Percentiles rank a stretch among this genome's conserved stretches.
phyloP scores from a whole-genome alignment of 2,888 invertebrate species.

The Sminthurides aquaticus region DNA sequence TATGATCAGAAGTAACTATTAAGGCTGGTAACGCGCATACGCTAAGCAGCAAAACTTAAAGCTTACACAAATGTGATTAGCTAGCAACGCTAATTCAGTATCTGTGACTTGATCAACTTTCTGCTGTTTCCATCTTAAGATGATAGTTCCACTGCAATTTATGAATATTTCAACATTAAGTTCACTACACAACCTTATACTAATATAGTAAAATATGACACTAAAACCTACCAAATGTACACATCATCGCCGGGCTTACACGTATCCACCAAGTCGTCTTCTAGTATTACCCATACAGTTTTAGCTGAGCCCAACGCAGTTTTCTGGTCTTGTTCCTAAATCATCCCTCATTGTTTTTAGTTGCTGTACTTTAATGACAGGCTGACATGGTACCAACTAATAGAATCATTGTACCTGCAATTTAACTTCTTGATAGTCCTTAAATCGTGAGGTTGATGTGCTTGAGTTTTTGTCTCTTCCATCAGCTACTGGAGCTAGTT shows the following conservation, averaged over 20 bases:
- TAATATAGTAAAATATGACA: constrained; percentile 12
- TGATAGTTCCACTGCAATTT: constrained; percentile 62
- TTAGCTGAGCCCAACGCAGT: constrained; percentile 64
- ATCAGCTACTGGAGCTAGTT: constrained; percentile 52
- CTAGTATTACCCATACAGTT: constrained; percentile 67
- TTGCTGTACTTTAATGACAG: no score
- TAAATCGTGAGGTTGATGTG: constrained; percentile 52
- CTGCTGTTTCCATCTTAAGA: constrained; percentile 64
- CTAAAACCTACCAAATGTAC: constrained; percentile 60
- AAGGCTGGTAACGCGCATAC: background rate
- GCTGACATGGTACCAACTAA: no score
- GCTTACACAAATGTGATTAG: constrained; percentile 58
- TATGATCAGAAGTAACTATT: constrained; percentile 1
- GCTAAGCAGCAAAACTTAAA: constrained; percentile 41
- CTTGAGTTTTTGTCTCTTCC: background rate
- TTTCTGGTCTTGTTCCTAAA: constrained; percentile 71
- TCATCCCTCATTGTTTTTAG: no score
- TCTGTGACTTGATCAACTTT: constrained; percentile 57
- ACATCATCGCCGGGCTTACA: constrained; percentile 87
- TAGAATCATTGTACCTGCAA: constrained; percentile 69
- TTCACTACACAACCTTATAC: no score
- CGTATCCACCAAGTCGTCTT: constrained; percentile 76
- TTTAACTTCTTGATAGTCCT: constrained; percentile 79
- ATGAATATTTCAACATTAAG: background rate
- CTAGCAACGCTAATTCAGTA: constrained; percentile 63